Percentiles rank a stretch among this genome's conserved stretches.
These are phyloP conservation scores for Formica exsecta DNA, from an alignment of 1,140 invertebrate species.

Conservation along the genomic window DNA sequence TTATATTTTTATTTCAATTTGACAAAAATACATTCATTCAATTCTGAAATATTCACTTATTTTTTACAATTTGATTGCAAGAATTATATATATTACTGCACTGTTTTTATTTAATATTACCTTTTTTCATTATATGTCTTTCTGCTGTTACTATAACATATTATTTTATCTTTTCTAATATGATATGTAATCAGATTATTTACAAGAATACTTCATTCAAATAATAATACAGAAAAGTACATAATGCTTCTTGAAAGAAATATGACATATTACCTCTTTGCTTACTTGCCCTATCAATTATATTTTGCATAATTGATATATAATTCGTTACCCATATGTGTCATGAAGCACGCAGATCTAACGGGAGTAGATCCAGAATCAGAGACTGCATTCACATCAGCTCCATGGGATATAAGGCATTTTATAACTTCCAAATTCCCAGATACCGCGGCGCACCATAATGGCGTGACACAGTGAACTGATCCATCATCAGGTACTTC, in stretches of 20 bases:
- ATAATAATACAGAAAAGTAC: not conserved
- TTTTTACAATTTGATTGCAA: conserved; percentile 13
- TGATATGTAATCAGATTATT: not conserved
- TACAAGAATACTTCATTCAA: not conserved
- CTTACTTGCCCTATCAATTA: conserved; percentile 11
- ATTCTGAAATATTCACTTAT: conserved; percentile 27
- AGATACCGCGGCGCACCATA: conserved; percentile 98
- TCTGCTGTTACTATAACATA: not conserved
- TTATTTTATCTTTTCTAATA: not conserved
- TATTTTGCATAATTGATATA: conserved; percentile 1
- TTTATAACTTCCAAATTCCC: conserved; percentile 93
- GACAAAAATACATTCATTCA: conserved; percentile 8
- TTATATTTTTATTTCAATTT: conserved; percentile 32
- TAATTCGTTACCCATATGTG: conserved; percentile 89
- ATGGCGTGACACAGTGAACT: conserved; percentile 93
- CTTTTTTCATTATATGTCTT: not conserved
- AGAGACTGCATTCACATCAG: conserved; percentile 94
- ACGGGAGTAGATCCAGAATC: conserved; percentile 96
- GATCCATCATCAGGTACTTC: conserved; percentile 91
- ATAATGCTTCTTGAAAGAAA: not conserved
- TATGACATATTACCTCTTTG: not conserved
- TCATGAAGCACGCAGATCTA: conserved; percentile 97
- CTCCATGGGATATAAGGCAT: conserved; percentile 92
- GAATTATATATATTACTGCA: conserved; percentile 19
- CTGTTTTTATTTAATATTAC: conserved; percentile 13